Evolutionary conservation across 2,113 vertebrate species (phyloP).

Genomic region (Pandion haliaetus): DNA sequence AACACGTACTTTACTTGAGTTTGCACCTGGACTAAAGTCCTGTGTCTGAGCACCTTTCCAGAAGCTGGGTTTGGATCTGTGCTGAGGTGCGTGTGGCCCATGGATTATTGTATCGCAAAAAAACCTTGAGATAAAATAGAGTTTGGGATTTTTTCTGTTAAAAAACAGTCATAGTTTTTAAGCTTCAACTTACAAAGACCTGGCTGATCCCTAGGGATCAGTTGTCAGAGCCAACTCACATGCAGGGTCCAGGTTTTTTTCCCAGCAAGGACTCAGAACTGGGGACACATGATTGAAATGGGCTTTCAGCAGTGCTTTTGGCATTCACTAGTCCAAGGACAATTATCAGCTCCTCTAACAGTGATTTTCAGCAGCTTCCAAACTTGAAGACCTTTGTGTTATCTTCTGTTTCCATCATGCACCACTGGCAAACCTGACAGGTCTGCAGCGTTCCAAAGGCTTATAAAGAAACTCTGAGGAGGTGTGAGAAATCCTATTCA

Average conservation of each 20-base stretch:
- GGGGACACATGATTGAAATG: not conserved
- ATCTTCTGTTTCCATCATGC: not conserved
- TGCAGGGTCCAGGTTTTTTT: not conserved
- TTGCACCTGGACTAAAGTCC: not conserved
- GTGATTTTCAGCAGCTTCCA: slow-evolving; percentile 7
- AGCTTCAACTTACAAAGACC: not conserved
- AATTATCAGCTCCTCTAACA: not conserved
- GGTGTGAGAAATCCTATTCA: not conserved
- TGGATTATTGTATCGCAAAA: not conserved
- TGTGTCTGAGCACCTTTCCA: not conserved
- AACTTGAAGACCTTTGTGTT: not conserved
- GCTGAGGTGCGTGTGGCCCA: not conserved
- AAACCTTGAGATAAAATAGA: not conserved
- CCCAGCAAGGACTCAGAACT: not conserved
- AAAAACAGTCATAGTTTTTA: not conserved
- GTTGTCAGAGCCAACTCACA: not conserved
- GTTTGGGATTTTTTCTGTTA: not conserved
- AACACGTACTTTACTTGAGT: not conserved
- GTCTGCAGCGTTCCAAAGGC: not conserved
- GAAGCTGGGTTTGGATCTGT: not conserved
- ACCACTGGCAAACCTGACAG: not conserved
- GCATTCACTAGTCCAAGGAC: not conserved
- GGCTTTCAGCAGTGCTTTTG: not conserved
- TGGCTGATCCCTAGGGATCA: not conserved
- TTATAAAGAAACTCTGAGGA: not conserved